phyloP scores from a whole-genome alignment of 2,797 vertebrate species.

The Momotus momota region DNA sequence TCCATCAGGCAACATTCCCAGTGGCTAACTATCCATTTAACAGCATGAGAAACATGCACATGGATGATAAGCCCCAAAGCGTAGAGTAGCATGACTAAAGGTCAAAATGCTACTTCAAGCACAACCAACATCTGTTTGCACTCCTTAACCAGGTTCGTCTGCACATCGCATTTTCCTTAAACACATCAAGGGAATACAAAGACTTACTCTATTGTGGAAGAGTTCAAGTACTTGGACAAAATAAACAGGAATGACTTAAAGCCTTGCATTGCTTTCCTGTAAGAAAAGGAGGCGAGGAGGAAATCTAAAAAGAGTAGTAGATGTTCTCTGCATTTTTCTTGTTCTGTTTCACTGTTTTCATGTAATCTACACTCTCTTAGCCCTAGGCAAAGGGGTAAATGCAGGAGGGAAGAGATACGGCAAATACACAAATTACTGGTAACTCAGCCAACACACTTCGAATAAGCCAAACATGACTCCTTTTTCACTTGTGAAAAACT shows the following conservation, averaged over 20 bases:
- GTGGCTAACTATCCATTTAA: background rate
- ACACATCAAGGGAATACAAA: background rate
- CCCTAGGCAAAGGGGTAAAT: background rate
- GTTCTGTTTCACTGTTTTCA: background rate
- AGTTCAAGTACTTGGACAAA: background rate
- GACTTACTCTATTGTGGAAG: background rate
- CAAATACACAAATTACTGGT: background rate
- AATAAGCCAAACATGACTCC: background rate
- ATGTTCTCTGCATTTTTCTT: background rate
- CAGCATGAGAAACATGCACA: background rate
- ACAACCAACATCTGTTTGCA: background rate
- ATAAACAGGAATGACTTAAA: background rate
- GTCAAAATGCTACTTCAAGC: background rate
- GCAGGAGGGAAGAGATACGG: background rate
- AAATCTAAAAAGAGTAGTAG: background rate
- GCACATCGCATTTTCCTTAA: background rate
- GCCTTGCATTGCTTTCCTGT: background rate
- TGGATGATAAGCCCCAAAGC: background rate
- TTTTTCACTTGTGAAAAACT: background rate
- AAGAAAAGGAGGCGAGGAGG: background rate
- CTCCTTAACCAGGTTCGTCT: background rate
- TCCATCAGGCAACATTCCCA: background rate
- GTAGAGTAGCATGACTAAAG: background rate
- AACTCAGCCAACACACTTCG: background rate
- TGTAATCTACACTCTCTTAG: background rate